Evolutionary conservation across 1,140 invertebrate genomes (phyloP).

Genomic region (Amphibalanus amphitrite): DNA sequence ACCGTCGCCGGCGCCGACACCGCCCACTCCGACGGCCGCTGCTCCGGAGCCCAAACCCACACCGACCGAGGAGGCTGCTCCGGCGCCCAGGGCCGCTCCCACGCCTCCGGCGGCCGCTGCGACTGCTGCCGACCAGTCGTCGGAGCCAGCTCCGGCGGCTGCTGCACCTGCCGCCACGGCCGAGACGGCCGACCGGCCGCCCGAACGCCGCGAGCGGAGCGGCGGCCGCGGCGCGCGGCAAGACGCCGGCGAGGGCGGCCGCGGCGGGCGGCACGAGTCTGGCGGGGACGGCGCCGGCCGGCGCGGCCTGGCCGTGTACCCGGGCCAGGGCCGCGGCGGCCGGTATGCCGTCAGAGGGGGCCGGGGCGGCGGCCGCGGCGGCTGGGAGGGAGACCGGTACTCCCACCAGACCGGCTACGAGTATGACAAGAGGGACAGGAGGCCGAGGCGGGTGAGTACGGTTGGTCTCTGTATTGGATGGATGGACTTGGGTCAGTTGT

Average conservation of each 20-base stretch:
- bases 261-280: background rate
- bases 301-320: background rate
- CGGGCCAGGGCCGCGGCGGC: too few species aligned
- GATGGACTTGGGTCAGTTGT: too few species aligned
- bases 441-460: background rate
- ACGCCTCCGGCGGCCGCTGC: background rate
- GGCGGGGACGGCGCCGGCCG: too few species aligned
- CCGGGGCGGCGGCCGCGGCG: too few species aligned
- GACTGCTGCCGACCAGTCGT: background rate
- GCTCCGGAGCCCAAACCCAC: background rate
- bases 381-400: background rate
- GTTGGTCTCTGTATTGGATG: too few species aligned
- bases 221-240: too few species aligned
- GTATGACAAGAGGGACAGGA: background rate
- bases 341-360: background rate
- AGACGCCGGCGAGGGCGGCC: too few species aligned
- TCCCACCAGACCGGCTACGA: background rate
- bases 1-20: background rate
- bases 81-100: background rate
- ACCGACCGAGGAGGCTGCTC: background rate
- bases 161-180: too few species aligned
- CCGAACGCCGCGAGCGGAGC: background rate
- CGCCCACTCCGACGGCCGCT: background rate
- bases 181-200: too few species aligned
- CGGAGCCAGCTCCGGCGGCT: background rate